Conservation (phyloP, 2,113 vertebrate species). For the Apaloderma vittatum region DNA sequence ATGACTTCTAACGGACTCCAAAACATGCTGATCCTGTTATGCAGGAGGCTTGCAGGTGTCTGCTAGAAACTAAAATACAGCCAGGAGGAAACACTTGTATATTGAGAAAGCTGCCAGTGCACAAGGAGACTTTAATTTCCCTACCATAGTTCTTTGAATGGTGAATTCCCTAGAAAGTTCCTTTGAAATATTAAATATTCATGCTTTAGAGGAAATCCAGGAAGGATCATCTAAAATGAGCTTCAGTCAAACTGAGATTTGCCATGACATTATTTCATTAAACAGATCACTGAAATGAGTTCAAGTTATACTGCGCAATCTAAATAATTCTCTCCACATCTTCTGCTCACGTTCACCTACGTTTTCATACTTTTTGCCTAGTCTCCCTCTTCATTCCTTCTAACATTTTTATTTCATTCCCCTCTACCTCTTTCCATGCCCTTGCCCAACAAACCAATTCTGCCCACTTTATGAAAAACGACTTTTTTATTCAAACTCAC, state of each 20-base stretch:
- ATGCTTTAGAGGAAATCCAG: neutral
- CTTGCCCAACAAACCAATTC: neutral
- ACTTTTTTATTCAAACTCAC: neutral
- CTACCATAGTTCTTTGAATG: neutral
- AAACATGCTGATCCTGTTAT: neutral
- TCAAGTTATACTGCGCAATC: neutral
- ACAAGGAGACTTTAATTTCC: neutral
- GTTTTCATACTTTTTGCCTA: neutral
- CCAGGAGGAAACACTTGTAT: neutral
- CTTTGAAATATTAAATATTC: conserved; percentile 11
- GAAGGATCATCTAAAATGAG: neutral
- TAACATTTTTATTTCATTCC: neutral
- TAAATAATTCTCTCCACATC: neutral
- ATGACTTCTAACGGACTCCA: neutral
- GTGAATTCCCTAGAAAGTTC: neutral
- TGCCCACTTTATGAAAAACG: neutral
- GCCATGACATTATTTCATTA: neutral
- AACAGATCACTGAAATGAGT: neutral
- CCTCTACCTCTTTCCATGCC: neutral
- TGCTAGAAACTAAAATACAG: neutral
- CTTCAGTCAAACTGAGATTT: conserved; percentile 22
- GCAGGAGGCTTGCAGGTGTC: neutral
- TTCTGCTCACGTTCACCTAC: neutral
- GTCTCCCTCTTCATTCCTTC: neutral
- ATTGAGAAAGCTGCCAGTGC: neutral